These are phyloP conservation scores for Ciconia stormi DNA, from an alignment of 2,113 vertebrate species.

Conservation along the genomic window DNA sequence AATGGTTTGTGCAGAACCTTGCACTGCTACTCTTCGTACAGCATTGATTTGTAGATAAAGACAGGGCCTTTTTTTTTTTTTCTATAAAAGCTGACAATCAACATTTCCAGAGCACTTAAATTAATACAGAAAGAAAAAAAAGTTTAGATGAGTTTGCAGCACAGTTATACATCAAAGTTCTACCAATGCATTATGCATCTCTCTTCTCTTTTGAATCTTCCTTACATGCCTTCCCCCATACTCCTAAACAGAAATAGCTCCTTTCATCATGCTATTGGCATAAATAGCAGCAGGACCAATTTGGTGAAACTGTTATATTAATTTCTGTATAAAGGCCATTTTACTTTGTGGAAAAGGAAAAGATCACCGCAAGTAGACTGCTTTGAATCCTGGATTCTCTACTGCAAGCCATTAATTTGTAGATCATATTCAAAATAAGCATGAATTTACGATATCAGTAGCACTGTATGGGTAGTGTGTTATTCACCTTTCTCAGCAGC, in stretches of 20 bases:
- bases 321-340: background rate
- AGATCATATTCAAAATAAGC: background rate
- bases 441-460: background rate
- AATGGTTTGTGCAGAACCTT: background rate
- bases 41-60: background rate
- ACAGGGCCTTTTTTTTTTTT: background rate
- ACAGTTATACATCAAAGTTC: conserved; percentile 22
- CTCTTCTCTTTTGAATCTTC: background rate
- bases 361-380: background rate
- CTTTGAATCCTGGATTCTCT: background rate
- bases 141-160: background rate
- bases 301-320: background rate
- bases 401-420: background rate
- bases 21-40: background rate
- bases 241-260: background rate
- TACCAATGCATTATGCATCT: conserved; percentile 22
- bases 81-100: background rate
- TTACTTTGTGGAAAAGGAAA: background rate
- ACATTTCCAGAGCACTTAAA: background rate
- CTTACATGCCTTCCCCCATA: background rate
- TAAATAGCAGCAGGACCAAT: background rate
- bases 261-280: background rate
- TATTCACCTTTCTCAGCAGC: background rate
- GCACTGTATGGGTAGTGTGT: background rate
- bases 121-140: background rate